Evolutionary conservation across 1,140 invertebrate genomes (phyloP).

Genomic region (Drosophila fuyamai): DNA sequence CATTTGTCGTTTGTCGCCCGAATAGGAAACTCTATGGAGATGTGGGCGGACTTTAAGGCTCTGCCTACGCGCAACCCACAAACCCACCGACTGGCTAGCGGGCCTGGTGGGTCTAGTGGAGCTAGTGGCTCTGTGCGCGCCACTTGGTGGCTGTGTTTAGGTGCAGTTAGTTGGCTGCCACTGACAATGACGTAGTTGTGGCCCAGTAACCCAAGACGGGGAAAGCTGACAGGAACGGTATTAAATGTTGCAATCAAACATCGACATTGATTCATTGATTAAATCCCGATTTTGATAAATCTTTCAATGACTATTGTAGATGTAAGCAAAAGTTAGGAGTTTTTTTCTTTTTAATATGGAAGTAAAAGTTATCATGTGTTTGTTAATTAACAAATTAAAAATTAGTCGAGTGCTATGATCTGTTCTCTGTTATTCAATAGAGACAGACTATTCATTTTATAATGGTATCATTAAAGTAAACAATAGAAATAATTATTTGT

Average conservation of each 20-base stretch:
- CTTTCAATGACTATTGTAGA: no score
- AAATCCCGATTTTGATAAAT: background rate
- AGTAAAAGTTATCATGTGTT: no score
- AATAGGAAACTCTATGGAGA: constrained; percentile 75
- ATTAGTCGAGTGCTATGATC: no score
- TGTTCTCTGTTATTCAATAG: no score
- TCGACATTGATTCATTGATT: constrained; percentile 7
- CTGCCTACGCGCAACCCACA: constrained; percentile 81
- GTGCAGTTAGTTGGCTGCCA: constrained; percentile 60
- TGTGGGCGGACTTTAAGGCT: constrained; percentile 67
- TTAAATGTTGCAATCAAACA: constrained; percentile 14
- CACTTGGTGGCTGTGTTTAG: constrained; percentile 61
- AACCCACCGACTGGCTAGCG: constrained; percentile 53
- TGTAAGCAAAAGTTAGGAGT: no score
- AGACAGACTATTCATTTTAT: no score
- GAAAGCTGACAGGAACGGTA: constrained; percentile 26
- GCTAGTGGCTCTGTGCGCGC: constrained; percentile 16
- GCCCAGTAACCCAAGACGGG: constrained; percentile 61
- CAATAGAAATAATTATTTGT: no score
- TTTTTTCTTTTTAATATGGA: no score
- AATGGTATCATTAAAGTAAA: no score
- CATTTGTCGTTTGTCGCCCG: constrained; percentile 79
- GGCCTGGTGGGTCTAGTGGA: constrained; percentile 7
- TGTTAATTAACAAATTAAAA: no score
- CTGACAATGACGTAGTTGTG: constrained; percentile 40